Evolutionary conservation across 2,113 vertebrate genomes (phyloP).

Genomic region (Eulemur rufifrons): DNA sequence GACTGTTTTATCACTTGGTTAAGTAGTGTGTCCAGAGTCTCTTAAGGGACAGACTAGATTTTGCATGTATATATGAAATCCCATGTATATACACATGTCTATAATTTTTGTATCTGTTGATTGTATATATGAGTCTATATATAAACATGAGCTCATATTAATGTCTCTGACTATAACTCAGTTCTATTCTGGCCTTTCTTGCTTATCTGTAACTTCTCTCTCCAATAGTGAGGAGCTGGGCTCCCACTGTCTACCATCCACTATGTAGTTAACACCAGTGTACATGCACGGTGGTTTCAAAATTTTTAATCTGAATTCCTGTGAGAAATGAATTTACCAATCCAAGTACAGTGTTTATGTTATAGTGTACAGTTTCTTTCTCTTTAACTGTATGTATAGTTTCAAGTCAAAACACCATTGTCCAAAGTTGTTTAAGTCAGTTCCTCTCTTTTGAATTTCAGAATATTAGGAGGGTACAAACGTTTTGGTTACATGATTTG

Average conservation of each 20-base stretch:
- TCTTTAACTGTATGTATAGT: not conserved
- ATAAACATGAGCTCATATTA: not conserved
- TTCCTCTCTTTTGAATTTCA: not conserved
- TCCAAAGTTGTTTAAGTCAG: not conserved
- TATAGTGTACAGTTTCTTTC: not conserved
- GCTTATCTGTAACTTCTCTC: not conserved
- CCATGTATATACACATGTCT: not conserved
- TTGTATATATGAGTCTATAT: not conserved
- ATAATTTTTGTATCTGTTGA: not conserved
- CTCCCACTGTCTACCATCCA: not conserved
- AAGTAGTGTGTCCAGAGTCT: not conserved
- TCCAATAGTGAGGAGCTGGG: not conserved
- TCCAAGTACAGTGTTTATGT: not conserved
- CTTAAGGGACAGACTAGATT: not conserved
- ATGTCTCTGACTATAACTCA: not conserved
- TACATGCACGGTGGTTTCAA: not conserved
- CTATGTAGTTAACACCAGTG: not conserved
- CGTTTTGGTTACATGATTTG: no score
- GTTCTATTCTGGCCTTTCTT: not conserved
- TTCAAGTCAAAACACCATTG: not conserved
- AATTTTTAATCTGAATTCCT: not conserved
- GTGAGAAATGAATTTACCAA: not conserved
- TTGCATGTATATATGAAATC: not conserved
- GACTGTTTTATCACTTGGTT: not conserved
- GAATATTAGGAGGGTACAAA: no score